Evolutionary conservation across 2,888 invertebrate species (phyloP), one percentile per base, ranked within the genome.

Genomic region (Euspilapteryx auroguttella): DNA sequence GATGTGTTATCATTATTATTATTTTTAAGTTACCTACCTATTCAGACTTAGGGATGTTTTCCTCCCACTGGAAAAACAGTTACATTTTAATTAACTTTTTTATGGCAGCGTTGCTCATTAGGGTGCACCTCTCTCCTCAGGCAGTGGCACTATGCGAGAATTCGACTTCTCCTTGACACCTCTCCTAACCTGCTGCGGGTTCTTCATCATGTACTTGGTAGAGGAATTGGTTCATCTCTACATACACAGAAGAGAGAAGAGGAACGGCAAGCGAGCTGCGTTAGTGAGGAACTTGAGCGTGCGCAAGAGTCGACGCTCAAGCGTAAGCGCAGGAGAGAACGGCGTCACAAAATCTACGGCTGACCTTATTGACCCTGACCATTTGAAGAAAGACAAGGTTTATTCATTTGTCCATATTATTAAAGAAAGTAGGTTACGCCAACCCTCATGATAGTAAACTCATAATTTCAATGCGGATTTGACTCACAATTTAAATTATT

Each of bases 121-220:
- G n/a, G n/a, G n/a, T n/a, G n/a, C n/a, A 23, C 29, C 30, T 30
- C 31, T 29, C 31, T 36, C 13, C 15, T 39, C 38, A 58, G 68
- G 46, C 3, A 34, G 41, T 1, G 78, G 63, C 1, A 31, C 40
- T 12, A 48, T 87, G 23, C 69, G 68, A 0, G 42, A 63, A 1
- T 65, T 83, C 6, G 64, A 75, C 0, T 83, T 89, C 46, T 79
- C 85, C 1, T 58, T 88, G 14, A 82, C 87, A 0, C 83, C 88
- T 29, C 59, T 87, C 20, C 68, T 90, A 27, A 85, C 88, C 66
- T 89, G 89, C 49, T 55, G 69, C 12, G 88, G 88, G 2, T 89
- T 88, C 61, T 87, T 88, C 56, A 58, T 82, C 13, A 87, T 89
- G 81, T 88, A 86, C 47, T 61, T 89, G 6, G 82, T 90, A n/a